Conservation (phyloP, 35 echinoderm and acorn worm species). For the Amphiura filiformis region DNA sequence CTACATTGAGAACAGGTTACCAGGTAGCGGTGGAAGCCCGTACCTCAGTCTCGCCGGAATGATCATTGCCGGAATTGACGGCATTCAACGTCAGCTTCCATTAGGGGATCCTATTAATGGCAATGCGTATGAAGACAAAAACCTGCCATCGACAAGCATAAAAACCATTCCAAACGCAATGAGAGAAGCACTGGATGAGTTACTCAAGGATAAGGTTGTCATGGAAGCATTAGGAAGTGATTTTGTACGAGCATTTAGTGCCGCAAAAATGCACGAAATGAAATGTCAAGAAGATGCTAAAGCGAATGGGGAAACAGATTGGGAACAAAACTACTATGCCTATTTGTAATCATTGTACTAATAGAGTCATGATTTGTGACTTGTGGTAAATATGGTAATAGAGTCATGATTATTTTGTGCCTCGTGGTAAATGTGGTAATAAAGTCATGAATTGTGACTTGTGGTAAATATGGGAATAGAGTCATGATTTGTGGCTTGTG, state of each 20-base stretch:
- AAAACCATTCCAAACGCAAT: not conserved
- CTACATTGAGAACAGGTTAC: slow-evolving; percentile 77
- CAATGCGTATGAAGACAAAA: slow-evolving; percentile 1
- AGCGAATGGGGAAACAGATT: not conserved
- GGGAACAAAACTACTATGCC: not conserved
- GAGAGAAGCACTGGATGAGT: not conserved
- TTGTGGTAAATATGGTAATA: too few relatives aligned
- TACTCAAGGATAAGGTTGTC: not conserved
- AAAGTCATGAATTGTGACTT: too few relatives aligned
- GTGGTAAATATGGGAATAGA: too few relatives aligned
- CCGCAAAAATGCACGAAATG: not conserved
- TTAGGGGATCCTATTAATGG: slow-evolving; percentile 39
- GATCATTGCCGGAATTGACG: slow-evolving; percentile 80
- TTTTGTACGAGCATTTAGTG: not conserved
- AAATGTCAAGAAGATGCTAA: not conserved
- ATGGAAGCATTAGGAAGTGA: not conserved
- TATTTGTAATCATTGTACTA: too few relatives aligned
- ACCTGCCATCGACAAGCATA: not conserved
- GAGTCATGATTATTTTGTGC: too few relatives aligned
- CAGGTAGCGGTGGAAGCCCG: slow-evolving; percentile 65
- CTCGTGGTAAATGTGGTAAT: too few relatives aligned
- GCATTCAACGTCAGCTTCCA: slow-evolving; percentile 37
- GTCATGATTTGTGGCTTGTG: too few relatives aligned
- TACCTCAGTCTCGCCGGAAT: slow-evolving; percentile 73
- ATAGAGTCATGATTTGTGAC: too few relatives aligned